phyloP scores from a whole-genome alignment of 2,113 vertebrate genomes.

The Paraplagusia blochii region DNA sequence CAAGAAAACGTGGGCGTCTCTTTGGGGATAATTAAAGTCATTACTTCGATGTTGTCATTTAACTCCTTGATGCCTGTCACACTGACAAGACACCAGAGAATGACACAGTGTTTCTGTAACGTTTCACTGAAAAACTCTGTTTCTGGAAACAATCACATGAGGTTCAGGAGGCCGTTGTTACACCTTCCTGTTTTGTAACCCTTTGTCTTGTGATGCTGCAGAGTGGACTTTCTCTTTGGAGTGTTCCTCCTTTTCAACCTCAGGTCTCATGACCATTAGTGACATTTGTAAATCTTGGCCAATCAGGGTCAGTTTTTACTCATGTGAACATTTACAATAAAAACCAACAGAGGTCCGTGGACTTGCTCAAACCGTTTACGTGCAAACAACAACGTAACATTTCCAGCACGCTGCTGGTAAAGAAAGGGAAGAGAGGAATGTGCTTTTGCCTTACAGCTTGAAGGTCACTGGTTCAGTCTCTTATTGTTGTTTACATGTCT shows the following conservation, averaged over 20 bases:
- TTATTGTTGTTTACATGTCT: no score
- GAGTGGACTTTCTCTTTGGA: conserved; percentile 47
- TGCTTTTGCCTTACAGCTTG: no score
- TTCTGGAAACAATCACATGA: conserved; percentile 16
- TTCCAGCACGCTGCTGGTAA: no score
- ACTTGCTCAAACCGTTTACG: neutral
- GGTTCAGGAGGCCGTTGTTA: neutral
- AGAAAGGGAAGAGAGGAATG: no score
- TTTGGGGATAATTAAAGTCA: neutral
- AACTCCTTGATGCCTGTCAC: neutral
- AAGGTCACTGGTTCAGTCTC: no score
- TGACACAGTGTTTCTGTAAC: neutral
- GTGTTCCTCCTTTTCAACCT: conserved; percentile 54
- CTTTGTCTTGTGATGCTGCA: conserved; percentile 44
- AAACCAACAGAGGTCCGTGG: neutral
- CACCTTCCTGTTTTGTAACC: conserved; percentile 50
- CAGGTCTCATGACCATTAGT: conserved; percentile 43
- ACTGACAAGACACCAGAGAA: neutral
- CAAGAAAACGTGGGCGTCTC: conserved; percentile 52
- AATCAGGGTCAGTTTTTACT: conserved; percentile 5
- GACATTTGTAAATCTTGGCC: neutral
- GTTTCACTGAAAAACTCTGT: conserved; percentile 9
- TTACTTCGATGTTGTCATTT: neutral
- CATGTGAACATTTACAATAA: neutral
- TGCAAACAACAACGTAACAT: neutral